These are phyloP conservation scores for Sminthurides aquaticus DNA, from an alignment of 2,888 invertebrate species.

Conservation along the genomic window DNA sequence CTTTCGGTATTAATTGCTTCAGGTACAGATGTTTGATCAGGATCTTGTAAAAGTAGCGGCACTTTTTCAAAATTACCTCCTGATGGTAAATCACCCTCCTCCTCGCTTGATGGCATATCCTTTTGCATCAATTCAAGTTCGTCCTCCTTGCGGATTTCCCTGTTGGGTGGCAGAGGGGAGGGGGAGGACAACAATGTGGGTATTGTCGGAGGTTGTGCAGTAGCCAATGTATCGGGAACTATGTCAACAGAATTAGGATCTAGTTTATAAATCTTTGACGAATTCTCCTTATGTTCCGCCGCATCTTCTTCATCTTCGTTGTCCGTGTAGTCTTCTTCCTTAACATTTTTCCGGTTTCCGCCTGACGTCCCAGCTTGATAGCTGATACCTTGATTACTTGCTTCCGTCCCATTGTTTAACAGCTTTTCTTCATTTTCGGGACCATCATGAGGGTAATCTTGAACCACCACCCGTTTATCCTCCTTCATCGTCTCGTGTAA, in stretches of 20 bases:
- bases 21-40: background rate
- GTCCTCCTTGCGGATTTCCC: constrained; percentile 15
- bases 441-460: background rate
- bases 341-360: background rate
- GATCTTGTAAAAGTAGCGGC: constrained; percentile 9
- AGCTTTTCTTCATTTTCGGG: background rate
- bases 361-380: background rate
- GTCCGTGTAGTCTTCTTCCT: constrained; percentile 33
- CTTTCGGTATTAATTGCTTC: background rate
- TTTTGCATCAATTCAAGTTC: background rate
- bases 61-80: constrained; percentile 16
- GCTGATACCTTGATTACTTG: background rate
- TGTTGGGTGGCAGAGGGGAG: constrained; percentile 5
- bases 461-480: background rate
- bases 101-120: background rate
- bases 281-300: constrained; percentile 17
- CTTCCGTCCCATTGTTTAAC: background rate
- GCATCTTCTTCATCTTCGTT: constrained; percentile 27
- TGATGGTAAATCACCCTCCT: background rate
- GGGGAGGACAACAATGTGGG: constrained; percentile 28
- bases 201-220: constrained; percentile 12
- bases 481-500: background rate
- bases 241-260: constrained; percentile 36
- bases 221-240: constrained; percentile 37
- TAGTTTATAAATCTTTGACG: constrained; percentile 37